Base-by-base conservation (phyloP, 2,797 vertebrate species). In the Ciconia nigra region DNA sequence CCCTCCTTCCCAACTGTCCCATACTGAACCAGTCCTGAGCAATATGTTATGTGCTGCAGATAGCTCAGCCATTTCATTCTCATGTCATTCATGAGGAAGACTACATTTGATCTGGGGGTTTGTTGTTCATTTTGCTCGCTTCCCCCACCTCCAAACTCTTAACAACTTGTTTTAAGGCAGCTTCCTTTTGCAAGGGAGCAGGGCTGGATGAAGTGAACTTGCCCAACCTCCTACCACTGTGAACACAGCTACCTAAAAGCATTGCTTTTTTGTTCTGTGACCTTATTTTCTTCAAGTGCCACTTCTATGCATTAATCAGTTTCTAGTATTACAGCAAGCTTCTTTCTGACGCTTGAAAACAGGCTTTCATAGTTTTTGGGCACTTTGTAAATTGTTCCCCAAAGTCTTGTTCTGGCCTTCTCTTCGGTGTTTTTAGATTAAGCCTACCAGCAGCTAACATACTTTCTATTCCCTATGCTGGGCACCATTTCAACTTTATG, bases 251-350 rank as follows among this genome's bases (percentile, higher is more conserved):
- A 85, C 35, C 51, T 13, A 57, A 78, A 94, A 61, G 19, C 37
- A 74, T 13, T 0, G 0, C 1, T 41, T 62, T 47, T 93, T 83
- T 66, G 15, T 55, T 87, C 31, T 3, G 0, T 8, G n/a, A 67
- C 31, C 37, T 82, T 73, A 63, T 46, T 87, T 94, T 82, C 70
- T 90, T 84, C 39, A 84, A 78, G 37, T 44, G 49, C 21, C 41
- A 51, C 59, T 92, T 81, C 24, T 29, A 59, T 20, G 55, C 42
- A 78, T 89, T 84, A 71, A 92, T 74, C 84, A 39, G 29, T 65
- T 92, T 74, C 87, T 47, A 71, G 35, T 39, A 52, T 44, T 96
- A 92, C 52, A 94, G 84, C 62, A 89, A 91, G 15, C 11, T 82
- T 35, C 61, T 84, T 91, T 81, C 69, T 81, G 22, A 67, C 4